Evolutionary conservation across 2,888 invertebrate species (phyloP).

Genomic region (Hirtodrosophila alboralis): DNA sequence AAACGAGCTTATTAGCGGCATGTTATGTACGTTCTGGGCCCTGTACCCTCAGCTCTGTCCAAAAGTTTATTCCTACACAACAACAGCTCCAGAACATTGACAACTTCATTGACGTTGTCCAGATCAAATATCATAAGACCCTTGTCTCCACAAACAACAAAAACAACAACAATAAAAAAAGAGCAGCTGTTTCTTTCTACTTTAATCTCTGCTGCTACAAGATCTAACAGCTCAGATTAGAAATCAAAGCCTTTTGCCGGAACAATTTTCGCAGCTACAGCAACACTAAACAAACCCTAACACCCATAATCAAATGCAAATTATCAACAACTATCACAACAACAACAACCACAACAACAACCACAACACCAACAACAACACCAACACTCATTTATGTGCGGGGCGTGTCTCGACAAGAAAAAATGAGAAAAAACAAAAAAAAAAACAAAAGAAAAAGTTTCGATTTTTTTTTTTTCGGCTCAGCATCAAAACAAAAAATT

Average conservation of each 20-base stretch:
- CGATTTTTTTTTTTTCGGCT: constrained; percentile 49
- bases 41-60: background rate
- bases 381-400: constrained; percentile 24
- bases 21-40: constrained; percentile 35
- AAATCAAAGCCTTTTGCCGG: constrained; percentile 74
- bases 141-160: too few relatives aligned
- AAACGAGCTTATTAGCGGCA: constrained; percentile 77
- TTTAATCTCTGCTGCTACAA: constrained; percentile 64
- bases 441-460: constrained; percentile 73
- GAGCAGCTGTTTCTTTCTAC: constrained; percentile 10
- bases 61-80: too few relatives aligned
- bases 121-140: constrained; percentile 67
- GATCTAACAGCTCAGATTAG: constrained; percentile 64
- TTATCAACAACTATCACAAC: constrained; percentile 60
- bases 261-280: constrained; percentile 70
- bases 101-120: constrained; percentile 51
- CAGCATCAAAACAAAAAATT: constrained; percentile 48
- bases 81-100: constrained; percentile 51
- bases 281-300: constrained; percentile 26
- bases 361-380: constrained; percentile 24
- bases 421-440: background rate
- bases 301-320: constrained; percentile 74
- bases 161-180: background rate
- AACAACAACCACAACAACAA: constrained; percentile 43
- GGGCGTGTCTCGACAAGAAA: constrained; percentile 60